Conservation (phyloP, 1,140 invertebrate species). For the Cydia splendana region DNA sequence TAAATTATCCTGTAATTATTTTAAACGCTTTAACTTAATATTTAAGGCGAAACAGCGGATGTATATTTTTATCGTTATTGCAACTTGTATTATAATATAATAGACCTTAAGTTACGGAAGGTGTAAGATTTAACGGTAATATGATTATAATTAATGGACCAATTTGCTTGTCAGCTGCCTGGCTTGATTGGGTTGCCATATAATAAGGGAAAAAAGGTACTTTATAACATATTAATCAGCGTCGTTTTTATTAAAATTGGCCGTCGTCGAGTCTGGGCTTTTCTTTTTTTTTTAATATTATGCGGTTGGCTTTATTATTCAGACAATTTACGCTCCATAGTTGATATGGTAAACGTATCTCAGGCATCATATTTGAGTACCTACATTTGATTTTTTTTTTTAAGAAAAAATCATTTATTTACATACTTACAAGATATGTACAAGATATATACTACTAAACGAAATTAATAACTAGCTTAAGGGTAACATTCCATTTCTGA, state of each 20-base stretch:
- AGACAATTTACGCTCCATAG: neutral
- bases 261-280: constrained; percentile 11
- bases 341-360: neutral
- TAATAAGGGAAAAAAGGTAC: constrained; percentile 21
- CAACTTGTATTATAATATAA: constrained; percentile 65
- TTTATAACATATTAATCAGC: constrained; percentile 37
- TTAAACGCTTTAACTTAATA: constrained; percentile 75
- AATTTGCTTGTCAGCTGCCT: constrained; percentile 34
- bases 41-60: constrained; percentile 64
- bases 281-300: neutral
- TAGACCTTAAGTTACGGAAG: constrained; percentile 53
- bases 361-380: too few species aligned
- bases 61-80: constrained; percentile 64
- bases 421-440: too few species aligned
- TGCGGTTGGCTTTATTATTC: neutral
- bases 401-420: too few species aligned
- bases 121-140: constrained; percentile 59
- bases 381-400: too few species aligned
- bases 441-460: too few species aligned
- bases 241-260: constrained; percentile 36
- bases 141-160: constrained; percentile 52
- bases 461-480: too few species aligned
- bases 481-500: too few species aligned
- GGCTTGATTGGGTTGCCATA: constrained; percentile 17
- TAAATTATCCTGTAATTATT: constrained; percentile 72